Percentiles rank a stretch among this genome's conserved stretches.
Evolutionary conservation across 2,888 invertebrate genomes (phyloP).

Genomic region (Smittia aterrima): DNA sequence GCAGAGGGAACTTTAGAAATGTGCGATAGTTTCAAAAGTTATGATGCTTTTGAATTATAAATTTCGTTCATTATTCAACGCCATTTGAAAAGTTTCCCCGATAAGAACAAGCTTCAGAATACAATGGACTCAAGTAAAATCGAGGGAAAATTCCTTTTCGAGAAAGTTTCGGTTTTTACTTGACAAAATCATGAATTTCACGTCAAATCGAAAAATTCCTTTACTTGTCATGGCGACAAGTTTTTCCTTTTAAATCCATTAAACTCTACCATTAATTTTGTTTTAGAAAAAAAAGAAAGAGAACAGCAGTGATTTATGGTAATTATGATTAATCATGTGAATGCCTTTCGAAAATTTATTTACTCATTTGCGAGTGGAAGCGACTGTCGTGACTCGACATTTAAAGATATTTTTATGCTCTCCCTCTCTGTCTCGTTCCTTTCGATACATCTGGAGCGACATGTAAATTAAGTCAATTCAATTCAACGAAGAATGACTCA

Average conservation of each 20-base stretch:
- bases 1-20: neutral
- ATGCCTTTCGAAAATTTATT: neutral
- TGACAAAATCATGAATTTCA: too few species aligned
- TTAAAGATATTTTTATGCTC: neutral
- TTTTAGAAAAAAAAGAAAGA: neutral
- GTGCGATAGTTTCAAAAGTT: too few species aligned
- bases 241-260: constrained; percentile 9
- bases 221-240: neutral
- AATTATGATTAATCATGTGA: constrained; percentile 16
- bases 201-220: too few species aligned
- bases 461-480: neutral
- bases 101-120: too few species aligned
- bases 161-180: neutral
- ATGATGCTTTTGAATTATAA: too few species aligned
- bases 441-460: neutral
- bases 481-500: neutral
- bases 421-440: neutral
- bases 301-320: neutral
- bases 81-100: too few species aligned
- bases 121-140: neutral
- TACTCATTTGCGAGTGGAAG: neutral
- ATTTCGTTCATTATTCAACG: too few species aligned
- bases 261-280: neutral
- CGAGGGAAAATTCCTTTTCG: neutral
- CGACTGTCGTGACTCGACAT: neutral